A percentile compares a stretch with the other conserved stretches of the same genome.
phyloP scores from a whole-genome alignment of 2,797 vertebrate species.

The Sebastes cheni region DNA sequence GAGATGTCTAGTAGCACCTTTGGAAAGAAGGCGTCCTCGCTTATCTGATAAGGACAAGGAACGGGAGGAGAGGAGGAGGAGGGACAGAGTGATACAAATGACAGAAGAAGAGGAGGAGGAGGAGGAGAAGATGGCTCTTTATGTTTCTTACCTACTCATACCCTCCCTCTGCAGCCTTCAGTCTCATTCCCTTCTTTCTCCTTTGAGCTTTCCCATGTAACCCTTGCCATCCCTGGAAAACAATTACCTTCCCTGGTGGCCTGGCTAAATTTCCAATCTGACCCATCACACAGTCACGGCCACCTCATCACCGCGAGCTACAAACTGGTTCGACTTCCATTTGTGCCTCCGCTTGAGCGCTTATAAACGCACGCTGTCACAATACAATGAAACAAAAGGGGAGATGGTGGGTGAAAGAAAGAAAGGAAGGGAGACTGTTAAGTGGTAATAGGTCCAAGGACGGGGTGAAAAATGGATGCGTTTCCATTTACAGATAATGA shows the following conservation, averaged over 20 bases:
- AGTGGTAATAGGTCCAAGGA: not conserved
- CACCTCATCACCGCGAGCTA: constrained; percentile 56
- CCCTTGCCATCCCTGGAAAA: constrained; percentile 68
- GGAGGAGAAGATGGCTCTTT: constrained; percentile 53
- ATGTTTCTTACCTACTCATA: constrained; percentile 47
- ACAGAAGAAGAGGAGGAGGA: constrained; percentile 49
- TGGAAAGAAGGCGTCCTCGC: constrained; percentile 60
- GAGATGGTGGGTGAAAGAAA: constrained; percentile 5
- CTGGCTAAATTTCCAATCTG: constrained; percentile 67
- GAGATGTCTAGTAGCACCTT: constrained; percentile 67
- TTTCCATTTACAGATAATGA: constrained; percentile 17
- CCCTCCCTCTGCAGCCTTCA: constrained; percentile 14
- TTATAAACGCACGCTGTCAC: constrained; percentile 37
- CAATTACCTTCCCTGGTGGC: constrained; percentile 60
- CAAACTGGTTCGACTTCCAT: constrained; percentile 59
- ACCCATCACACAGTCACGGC: constrained; percentile 58
- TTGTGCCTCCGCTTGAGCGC: constrained; percentile 33
- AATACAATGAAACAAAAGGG: constrained; percentile 55
- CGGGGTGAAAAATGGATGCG: constrained; percentile 1
- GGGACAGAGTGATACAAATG: constrained; percentile 59
- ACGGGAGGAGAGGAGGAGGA: constrained; percentile 57
- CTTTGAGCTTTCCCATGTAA: constrained; percentile 42
- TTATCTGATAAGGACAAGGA: constrained; percentile 72
- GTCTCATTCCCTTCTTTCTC: constrained; percentile 49
- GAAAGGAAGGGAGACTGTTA: not conserved